Evolutionary conservation across 1,140 invertebrate species (phyloP).

Genomic region (Diploscapter pachys): DNA sequence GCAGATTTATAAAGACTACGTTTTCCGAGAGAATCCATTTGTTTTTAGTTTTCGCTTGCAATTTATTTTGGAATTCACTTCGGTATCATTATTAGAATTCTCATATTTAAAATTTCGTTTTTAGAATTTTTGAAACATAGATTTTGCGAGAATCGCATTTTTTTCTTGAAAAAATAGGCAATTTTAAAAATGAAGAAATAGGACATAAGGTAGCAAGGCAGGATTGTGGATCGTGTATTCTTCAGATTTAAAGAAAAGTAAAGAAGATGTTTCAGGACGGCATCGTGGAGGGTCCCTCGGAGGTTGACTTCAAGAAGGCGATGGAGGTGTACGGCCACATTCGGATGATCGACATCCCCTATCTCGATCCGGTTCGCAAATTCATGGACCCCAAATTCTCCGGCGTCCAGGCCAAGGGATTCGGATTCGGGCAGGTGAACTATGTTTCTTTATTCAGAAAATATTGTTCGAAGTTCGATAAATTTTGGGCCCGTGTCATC

Average conservation of each 20-base stretch:
- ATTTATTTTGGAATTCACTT: too few relatives aligned
- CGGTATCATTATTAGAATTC: too few relatives aligned
- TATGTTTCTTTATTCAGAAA: background rate
- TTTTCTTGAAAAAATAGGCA: background rate
- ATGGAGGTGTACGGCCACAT: slow-evolving; percentile 19
- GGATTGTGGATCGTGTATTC: background rate
- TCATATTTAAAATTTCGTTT: too few relatives aligned
- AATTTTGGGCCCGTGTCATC: background rate
- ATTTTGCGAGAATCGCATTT: too few relatives aligned
- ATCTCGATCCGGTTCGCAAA: slow-evolving; percentile 18
- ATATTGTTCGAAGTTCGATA: background rate
- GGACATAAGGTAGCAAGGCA: background rate
- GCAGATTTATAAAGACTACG: background rate
- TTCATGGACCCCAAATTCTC: slow-evolving; percentile 21
- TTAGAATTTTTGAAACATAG: too few relatives aligned
- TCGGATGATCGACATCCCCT: slow-evolving; percentile 24
- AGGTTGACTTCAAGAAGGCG: slow-evolving; percentile 8
- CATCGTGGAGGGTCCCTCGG: slow-evolving; percentile 13
- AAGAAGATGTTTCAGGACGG: slow-evolving; percentile 17
- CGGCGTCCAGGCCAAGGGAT: slow-evolving; percentile 29
- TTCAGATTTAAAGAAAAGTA: background rate
- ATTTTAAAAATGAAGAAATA: background rate
- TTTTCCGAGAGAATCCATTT: background rate
- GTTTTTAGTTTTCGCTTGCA: too few relatives aligned
- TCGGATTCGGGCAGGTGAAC: slow-evolving; percentile 27